Evolutionary conservation across 2,888 invertebrate genomes (phyloP), one percentile per base, ranked within the genome.

Genomic region (Euzophera pinguis): DNA sequence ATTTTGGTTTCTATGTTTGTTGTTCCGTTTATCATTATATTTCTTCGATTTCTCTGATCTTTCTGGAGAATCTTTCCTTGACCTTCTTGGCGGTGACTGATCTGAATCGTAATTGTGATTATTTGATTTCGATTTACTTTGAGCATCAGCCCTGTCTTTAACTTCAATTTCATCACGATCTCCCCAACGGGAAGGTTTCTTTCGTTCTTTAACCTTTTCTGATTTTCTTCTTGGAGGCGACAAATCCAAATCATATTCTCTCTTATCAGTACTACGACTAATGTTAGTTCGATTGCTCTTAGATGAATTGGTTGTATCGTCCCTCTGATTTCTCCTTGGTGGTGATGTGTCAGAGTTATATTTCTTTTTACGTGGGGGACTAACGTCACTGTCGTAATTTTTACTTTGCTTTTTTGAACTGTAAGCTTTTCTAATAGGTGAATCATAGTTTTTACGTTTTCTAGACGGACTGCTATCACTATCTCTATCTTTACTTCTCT

Each of bases 391-490:
- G 7, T 59, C 42, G 12, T 53, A 52, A 51, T 53, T 57, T 48
- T 57, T 62, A 5, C 13, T 4, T 34, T 32, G 32, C 32, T 9
- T 43, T 38, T 47, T 52, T 17, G 35, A 22, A 5, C 22, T 59
- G 1, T 53, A 53, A 27, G 3, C 34, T 10, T 47, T 50, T 13
- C 39, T 50, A 1, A 39, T 16, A 41, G 49, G 49, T 32, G 43
- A 41, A 16, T 9, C 42, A 41, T 50, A n/a, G 0, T 47, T 53
- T 39, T 42, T 53, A 1, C 57, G 64, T 60, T 59, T 76, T 61
- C 81, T 78, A 0, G 80, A 82, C 12, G 85, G 88, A 55, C 87
- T 89, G 42, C 75, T 61, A 60, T 91, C 86, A 67, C 79, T 83
- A 37, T 84, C 84, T 57, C 77, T 78, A 7, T 67, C 50, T 22